Base-by-base conservation (phyloP, 2,888 invertebrate genomes). In the Nymphalis urticae region DNA sequence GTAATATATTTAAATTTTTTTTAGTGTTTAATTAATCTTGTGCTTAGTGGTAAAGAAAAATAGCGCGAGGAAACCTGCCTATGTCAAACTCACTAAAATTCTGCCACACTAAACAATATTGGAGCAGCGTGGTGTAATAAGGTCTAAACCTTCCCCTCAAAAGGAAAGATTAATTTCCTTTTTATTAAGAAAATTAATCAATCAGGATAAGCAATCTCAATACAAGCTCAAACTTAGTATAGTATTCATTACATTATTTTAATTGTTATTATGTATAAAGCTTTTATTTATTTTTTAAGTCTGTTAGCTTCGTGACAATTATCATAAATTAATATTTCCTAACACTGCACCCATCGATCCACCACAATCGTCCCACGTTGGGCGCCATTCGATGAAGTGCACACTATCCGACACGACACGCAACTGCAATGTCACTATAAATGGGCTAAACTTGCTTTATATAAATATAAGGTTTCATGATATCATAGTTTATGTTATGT, bases 391-490 rank as follows among this genome's bases (percentile, higher is more conserved):
- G 36, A 10, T 66, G 17, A 66, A 66, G 66, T 66, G 54, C 66
- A 60, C 42, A 62, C 48, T 48, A 58, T 61, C 61, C 56, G n/a
- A 61, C n/a, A 64, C 56, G 60, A 36, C 71, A 71, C 71, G 71
- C 68, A 69, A 71, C 42, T 66, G 36, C 68, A 64, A 50, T 71
- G 65, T 32, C 68, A 16, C 50, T 66, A 62, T 71, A 71, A 71
- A 71, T 60, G 66, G 53, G 60, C 68, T 71, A 71, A 63, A 66
- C 62, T 53, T 56, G 64, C 60, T 66, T 64, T 63, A 66, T 66
- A 66, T 65, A 42, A 69, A 66, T 42, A 42, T 71, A 71, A 69
- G 71, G 71, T 71, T 71, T 71, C 71, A 64, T 66, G 63, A 71
- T 68, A 65, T 66, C 62, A 71, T 53, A 64, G 68, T 51, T 71